These are phyloP conservation scores for Magallana angulata DNA, from an alignment of 1,140 invertebrate species.

Conservation along the genomic window DNA sequence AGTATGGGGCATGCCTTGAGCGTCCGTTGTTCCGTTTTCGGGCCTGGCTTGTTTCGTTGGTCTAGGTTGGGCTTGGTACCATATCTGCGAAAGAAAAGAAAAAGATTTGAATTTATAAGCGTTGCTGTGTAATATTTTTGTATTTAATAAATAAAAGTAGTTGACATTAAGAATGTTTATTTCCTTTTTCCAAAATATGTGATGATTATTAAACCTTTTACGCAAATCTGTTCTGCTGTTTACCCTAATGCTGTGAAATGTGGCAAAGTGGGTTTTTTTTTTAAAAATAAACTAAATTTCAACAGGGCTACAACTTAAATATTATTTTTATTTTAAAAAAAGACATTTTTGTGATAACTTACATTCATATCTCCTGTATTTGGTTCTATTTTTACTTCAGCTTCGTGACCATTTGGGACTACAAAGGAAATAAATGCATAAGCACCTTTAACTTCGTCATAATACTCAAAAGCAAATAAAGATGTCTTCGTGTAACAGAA, in stretches of 20 bases:
- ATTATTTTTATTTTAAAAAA: not conserved
- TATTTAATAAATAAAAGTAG: too few species aligned
- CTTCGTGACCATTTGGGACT: constrained; percentile 56
- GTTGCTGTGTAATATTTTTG: too few species aligned
- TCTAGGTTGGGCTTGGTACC: constrained; percentile 52
- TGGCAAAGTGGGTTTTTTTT: too few species aligned
- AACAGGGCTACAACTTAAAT: too few species aligned
- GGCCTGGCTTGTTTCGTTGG: constrained; percentile 51
- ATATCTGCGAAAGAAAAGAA: constrained; percentile 36
- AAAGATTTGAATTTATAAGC: not conserved
- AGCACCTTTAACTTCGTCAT: not conserved
- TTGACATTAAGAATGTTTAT: too few species aligned
- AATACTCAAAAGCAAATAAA: constrained; percentile 28
- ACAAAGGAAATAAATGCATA: constrained; percentile 43
- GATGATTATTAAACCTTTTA: too few species aligned
- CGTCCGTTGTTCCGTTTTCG: constrained; percentile 48
- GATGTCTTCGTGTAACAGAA: constrained; percentile 17
- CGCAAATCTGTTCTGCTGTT: too few species aligned
- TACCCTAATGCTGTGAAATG: too few species aligned
- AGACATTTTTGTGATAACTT: constrained; percentile 23
- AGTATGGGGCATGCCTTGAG: constrained; percentile 41
- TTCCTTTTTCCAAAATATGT: too few species aligned
- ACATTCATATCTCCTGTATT: constrained; percentile 56
- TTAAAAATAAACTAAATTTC: too few species aligned
- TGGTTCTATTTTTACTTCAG: constrained; percentile 59